Evolutionary conservation across 2,113 vertebrate genomes (phyloP).

Genomic region (Cynocephalus volans): DNA sequence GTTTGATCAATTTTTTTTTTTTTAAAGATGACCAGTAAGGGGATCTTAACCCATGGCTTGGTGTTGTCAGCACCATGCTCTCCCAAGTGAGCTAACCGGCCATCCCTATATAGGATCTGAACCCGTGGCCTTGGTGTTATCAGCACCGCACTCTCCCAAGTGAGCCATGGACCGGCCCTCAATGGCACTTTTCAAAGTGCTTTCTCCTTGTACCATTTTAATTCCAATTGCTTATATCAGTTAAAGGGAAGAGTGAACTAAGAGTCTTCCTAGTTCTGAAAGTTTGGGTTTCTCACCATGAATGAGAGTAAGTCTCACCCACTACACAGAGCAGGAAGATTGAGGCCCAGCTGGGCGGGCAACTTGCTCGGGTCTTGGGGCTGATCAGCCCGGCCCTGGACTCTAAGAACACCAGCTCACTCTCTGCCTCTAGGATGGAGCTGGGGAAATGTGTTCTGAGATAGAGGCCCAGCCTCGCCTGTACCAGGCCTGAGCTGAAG

Average conservation of each 20-base stretch:
- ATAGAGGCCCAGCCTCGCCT: background rate
- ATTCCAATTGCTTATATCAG: background rate
- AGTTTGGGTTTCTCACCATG: background rate
- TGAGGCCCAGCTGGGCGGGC: background rate
- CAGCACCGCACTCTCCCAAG: too few relatives aligned
- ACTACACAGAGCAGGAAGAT: background rate
- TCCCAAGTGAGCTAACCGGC: too few relatives aligned
- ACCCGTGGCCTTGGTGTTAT: too few relatives aligned
- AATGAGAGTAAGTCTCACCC: background rate
- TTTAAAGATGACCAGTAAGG: too few relatives aligned
- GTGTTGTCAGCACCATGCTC: too few relatives aligned
- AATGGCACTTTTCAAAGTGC: constrained; percentile 1
- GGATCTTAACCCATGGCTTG: too few relatives aligned
- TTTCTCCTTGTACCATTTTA: constrained; percentile 11
- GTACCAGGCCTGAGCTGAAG: background rate
- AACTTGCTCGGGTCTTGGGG: background rate
- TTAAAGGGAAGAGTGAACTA: background rate
- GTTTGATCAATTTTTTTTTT: too few relatives aligned
- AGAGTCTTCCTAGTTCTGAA: constrained; percentile 19
- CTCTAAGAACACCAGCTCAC: background rate
- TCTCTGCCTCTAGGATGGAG: background rate
- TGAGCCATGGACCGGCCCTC: background rate
- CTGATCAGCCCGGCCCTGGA: background rate
- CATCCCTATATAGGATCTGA: too few relatives aligned
- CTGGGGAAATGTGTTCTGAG: background rate